These are phyloP conservation scores for Pedicia rivosa DNA, from an alignment of 2,888 invertebrate species.

Conservation along the genomic window DNA sequence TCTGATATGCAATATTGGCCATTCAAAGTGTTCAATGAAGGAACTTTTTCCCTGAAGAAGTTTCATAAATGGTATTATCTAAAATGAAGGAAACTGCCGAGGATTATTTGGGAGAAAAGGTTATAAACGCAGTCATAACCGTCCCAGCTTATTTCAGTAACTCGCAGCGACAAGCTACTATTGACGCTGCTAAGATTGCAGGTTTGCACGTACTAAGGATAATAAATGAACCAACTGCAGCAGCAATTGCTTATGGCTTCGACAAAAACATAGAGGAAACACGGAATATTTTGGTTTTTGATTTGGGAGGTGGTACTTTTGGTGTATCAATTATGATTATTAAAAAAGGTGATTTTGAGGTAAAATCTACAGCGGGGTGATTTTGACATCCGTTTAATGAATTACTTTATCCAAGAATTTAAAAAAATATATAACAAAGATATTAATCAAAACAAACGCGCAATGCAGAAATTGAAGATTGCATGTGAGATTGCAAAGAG, in stretches of 20 bases:
- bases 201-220: slow-evolving; percentile 85
- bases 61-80: slow-evolving; percentile 83
- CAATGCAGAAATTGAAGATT: slow-evolving; percentile 51
- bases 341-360: slow-evolving; percentile 91
- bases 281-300: slow-evolving; percentile 65
- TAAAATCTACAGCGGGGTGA: slow-evolving; percentile 93
- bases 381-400: slow-evolving; percentile 81
- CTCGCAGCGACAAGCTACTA: slow-evolving; percentile 83
- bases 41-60: slow-evolving; percentile 83
- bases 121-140: slow-evolving; percentile 80
- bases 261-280: slow-evolving; percentile 74
- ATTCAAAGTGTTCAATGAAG: slow-evolving; percentile 72
- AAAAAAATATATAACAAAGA: slow-evolving; percentile 64
- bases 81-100: slow-evolving; percentile 94
- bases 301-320: slow-evolving; percentile 93
- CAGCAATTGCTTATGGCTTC: slow-evolving; percentile 85
- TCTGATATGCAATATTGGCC: slow-evolving; percentile 94
- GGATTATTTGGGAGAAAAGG: slow-evolving; percentile 74
- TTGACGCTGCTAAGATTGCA: slow-evolving; percentile 84
- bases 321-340: slow-evolving; percentile 94
- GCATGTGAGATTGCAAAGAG: slow-evolving; percentile 66
- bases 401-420: slow-evolving; percentile 80
- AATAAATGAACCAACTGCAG: slow-evolving; percentile 87
- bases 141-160: slow-evolving; percentile 90
- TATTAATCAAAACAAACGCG: slow-evolving; percentile 44